phyloP scores from a whole-genome alignment of 2,113 vertebrate species.

The Dinomys branickii region DNA sequence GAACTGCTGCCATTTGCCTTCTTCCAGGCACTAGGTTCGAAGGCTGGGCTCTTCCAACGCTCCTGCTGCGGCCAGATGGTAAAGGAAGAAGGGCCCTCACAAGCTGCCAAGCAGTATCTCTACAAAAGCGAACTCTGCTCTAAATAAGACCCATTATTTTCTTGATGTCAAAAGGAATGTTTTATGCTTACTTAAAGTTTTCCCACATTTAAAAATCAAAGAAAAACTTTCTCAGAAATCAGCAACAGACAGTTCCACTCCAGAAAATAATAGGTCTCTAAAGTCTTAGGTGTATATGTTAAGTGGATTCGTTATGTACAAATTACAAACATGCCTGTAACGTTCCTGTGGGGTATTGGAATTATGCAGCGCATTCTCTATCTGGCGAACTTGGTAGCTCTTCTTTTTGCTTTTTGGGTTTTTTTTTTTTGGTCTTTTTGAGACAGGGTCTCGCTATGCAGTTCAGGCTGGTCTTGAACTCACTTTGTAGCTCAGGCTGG shows the following conservation, averaged over 20 bases:
- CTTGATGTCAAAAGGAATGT: conserved; percentile 32
- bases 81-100: background rate
- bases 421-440: no score
- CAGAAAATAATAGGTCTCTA: conserved; percentile 51
- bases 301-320: conserved; percentile 60
- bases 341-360: conserved; percentile 27
- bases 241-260: conserved; percentile 37
- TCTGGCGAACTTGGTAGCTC: background rate
- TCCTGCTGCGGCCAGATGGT: background rate
- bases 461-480: no score
- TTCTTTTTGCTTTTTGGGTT: no score
- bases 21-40: background rate
- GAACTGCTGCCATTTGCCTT: conserved; percentile 26
- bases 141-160: conserved; percentile 32
- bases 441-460: no score
- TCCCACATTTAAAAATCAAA: conserved; percentile 47
- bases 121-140: conserved; percentile 52
- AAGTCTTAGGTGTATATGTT: background rate
- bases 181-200: conserved; percentile 57
- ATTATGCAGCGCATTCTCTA: background rate
- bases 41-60: background rate
- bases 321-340: conserved; percentile 28
- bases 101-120: conserved; percentile 18
- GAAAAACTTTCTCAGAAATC: conserved; percentile 48
- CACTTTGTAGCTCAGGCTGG: no score